Percentiles rank a stretch among this genome's conserved stretches.
Conservation (phyloP, 2,113 vertebrate species). For the Paedocypris sp. region DNA sequence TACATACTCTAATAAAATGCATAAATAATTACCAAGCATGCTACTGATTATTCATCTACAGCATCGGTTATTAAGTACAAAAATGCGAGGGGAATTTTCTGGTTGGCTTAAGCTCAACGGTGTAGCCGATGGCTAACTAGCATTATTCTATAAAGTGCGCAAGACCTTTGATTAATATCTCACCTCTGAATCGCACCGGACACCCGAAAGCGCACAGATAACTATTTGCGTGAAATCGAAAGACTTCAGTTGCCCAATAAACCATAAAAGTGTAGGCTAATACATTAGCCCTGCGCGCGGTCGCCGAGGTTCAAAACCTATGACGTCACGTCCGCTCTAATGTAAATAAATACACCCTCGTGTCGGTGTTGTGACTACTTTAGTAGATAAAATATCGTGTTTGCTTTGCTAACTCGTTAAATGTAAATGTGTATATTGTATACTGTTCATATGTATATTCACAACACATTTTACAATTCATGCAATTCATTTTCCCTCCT, state of each 20-base stretch:
- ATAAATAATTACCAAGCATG: too few species aligned
- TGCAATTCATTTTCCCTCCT: too few species aligned
- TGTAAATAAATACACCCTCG: conserved; percentile 26
- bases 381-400: too few species aligned
- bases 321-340: conserved; percentile 52
- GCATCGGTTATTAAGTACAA: not conserved
- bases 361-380: not conserved
- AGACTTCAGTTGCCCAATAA: not conserved
- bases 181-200: not conserved
- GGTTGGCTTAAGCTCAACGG: not conserved
- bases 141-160: not conserved
- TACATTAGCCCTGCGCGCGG: conserved; percentile 34
- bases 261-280: not conserved
- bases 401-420: too few species aligned
- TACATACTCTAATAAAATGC: too few species aligned
- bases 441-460: too few species aligned
- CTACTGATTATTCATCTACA: too few species aligned
- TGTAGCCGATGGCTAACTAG: conserved; percentile 11
- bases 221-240: not conserved
- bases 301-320: conserved; percentile 50
- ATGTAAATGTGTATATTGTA: too few species aligned
- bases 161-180: not conserved
- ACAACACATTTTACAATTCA: too few species aligned
- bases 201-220: not conserved
- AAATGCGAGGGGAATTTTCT: not conserved